Percentiles rank a stretch among this genome's conserved stretches.
phyloP scores from a whole-genome alignment of 1,140 invertebrate species.

The Drosophila athabasca region DNA sequence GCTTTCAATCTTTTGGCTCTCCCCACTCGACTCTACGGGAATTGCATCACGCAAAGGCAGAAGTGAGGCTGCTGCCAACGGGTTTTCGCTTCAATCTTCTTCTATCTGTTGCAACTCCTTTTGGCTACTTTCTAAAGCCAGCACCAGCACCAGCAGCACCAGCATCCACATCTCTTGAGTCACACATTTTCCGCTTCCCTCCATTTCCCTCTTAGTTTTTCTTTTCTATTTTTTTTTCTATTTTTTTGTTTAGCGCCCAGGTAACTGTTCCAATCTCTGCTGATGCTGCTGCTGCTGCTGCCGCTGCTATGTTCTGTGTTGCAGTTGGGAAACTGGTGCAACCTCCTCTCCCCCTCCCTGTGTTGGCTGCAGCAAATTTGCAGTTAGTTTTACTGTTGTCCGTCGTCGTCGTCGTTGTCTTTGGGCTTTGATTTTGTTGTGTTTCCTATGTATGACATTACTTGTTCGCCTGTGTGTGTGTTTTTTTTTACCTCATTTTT shows the following conservation, averaged over 20 bases:
- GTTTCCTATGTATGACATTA: constrained; percentile 65
- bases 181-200: constrained; percentile 25
- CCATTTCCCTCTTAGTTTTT: constrained; percentile 34
- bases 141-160: background rate
- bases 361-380: constrained; percentile 63
- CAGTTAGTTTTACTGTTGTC: constrained; percentile 77
- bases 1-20: constrained; percentile 79
- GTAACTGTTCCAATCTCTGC: constrained; percentile 67
- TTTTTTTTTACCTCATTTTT: constrained; percentile 19
- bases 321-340: constrained; percentile 77
- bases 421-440: constrained; percentile 52
- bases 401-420: constrained; percentile 43
- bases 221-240: constrained; percentile 23
- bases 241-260: constrained; percentile 74
- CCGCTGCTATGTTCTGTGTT: constrained; percentile 3
- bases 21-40: constrained; percentile 50
- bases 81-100: constrained; percentile 55
- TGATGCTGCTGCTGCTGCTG: constrained; percentile 9
- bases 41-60: constrained; percentile 76
- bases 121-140: constrained; percentile 75
- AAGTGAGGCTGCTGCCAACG: constrained; percentile 59
- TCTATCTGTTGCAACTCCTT: constrained; percentile 39
- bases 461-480: constrained; percentile 27
- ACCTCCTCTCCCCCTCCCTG: constrained; percentile 47
- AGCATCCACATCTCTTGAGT: constrained; percentile 44